A percentile compares a stretch with the other conserved stretches of the same genome.
These are phyloP conservation scores for Drosophila saltans DNA, from an alignment of 1,140 invertebrate species.

Conservation along the genomic window DNA sequence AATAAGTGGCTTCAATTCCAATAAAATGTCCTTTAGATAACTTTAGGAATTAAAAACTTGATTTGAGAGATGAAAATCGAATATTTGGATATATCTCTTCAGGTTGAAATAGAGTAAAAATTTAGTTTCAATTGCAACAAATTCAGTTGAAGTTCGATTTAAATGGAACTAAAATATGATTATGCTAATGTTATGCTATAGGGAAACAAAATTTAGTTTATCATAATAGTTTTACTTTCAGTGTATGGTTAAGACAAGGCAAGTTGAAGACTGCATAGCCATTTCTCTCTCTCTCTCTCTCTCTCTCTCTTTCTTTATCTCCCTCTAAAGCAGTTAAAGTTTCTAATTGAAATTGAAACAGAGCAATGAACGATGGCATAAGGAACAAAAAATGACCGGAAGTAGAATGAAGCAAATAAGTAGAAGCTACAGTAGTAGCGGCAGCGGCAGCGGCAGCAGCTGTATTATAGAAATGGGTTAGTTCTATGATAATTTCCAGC, in stretches of 20 bases:
- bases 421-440: neutral
- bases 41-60: too few species aligned
- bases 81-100: too few species aligned
- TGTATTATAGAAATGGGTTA: neutral
- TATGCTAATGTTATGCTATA: too few species aligned
- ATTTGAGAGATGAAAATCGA: too few species aligned
- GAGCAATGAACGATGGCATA: slow-evolving; percentile 28
- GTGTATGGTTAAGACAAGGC: slow-evolving; percentile 30
- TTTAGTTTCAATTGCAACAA: too few species aligned
- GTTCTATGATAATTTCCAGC: slow-evolving; percentile 17
- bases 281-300: neutral
- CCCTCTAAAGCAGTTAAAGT: slow-evolving; percentile 60
- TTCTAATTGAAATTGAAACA: slow-evolving; percentile 79
- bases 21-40: too few species aligned
- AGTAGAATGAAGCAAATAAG: slow-evolving; percentile 23
- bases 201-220: too few species aligned
- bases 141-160: too few species aligned
- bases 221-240: slow-evolving; percentile 15
- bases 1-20: too few species aligned
- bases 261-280: neutral
- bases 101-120: too few species aligned
- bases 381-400: slow-evolving; percentile 22
- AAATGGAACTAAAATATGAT: too few species aligned
- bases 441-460: neutral
- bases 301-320: slow-evolving; percentile 6